phyloP scores from a whole-genome alignment of 2,797 vertebrate species.

The Leucoraja ocellata region DNA sequence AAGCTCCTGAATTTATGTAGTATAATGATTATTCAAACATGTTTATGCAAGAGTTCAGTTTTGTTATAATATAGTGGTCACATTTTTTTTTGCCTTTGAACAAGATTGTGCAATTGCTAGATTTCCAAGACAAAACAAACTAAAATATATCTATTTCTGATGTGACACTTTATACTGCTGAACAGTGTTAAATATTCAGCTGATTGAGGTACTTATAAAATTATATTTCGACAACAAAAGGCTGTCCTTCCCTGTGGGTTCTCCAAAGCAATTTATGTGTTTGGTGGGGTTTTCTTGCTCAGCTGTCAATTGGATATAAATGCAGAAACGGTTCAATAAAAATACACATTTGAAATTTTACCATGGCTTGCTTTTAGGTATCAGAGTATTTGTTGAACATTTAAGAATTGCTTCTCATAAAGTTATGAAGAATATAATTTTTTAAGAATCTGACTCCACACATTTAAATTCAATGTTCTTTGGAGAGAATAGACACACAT shows the following conservation, averaged over 20 bases:
- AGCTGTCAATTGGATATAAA: constrained; percentile 5
- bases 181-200: constrained; percentile 1
- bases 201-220: constrained; percentile 28
- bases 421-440: not conserved
- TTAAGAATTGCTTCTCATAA: not conserved
- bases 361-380: not conserved
- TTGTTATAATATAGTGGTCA: not conserved
- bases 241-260: constrained; percentile 9
- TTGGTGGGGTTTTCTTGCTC: constrained; percentile 18
- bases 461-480: constrained; percentile 14
- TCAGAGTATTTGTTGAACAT: not conserved
- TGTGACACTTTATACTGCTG: not conserved
- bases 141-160: constrained; percentile 17
- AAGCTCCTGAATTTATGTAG: not conserved
- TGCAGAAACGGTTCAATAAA: not conserved
- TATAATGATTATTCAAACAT: not conserved
- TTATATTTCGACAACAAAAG: constrained; percentile 10
- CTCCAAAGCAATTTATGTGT: constrained; percentile 6
- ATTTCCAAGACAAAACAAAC: not conserved
- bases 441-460: not conserved
- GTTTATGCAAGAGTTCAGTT: not conserved
- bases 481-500: constrained; percentile 7
- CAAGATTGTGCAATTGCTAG: not conserved
- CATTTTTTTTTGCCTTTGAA: not conserved
- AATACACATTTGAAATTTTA: not conserved